Conservation (phyloP, 2,797 vertebrate species). For the Rhodeus uyekii region DNA sequence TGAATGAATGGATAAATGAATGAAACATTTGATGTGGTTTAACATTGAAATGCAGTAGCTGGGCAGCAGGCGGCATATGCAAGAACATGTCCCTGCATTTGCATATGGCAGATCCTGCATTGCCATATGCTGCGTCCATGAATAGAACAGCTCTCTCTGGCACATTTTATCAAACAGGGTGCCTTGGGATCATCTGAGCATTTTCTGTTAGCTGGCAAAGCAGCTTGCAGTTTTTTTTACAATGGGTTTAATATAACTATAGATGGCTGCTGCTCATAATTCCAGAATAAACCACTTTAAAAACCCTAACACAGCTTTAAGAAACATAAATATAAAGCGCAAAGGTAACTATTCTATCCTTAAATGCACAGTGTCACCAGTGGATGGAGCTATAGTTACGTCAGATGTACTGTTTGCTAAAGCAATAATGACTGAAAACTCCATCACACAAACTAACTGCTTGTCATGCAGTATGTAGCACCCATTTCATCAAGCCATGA, state of each 20-base stretch:
- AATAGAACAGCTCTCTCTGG: constrained; percentile 45
- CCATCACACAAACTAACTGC: constrained; percentile 1
- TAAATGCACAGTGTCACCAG: constrained; percentile 10
- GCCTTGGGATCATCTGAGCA: constrained; percentile 16
- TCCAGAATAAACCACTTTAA: neutral
- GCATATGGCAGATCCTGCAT: constrained; percentile 23
- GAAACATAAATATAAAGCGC: neutral
- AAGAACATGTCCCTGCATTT: constrained; percentile 23
- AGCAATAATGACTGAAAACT: constrained; percentile 11
- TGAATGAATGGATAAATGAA: no score
- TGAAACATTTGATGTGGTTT: constrained; percentile 19
- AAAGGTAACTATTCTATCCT: neutral
- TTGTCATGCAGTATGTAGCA: constrained; percentile 18
- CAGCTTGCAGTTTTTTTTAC: neutral
- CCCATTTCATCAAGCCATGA: constrained; percentile 14
- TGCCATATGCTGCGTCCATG: constrained; percentile 39
- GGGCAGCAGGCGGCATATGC: constrained; percentile 28
- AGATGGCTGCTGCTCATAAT: neutral
- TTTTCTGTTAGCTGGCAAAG: constrained; percentile 6
- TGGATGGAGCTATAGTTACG: constrained; percentile 24
- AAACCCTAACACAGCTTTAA: neutral
- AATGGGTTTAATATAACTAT: neutral
- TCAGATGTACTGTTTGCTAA: neutral
- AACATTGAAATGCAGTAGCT: constrained; percentile 14
- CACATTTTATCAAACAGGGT: constrained; percentile 17